These are phyloP conservation scores for Ichneumoninae sp. DNA, from an alignment of 2,888 invertebrate species.

Conservation along the genomic window DNA sequence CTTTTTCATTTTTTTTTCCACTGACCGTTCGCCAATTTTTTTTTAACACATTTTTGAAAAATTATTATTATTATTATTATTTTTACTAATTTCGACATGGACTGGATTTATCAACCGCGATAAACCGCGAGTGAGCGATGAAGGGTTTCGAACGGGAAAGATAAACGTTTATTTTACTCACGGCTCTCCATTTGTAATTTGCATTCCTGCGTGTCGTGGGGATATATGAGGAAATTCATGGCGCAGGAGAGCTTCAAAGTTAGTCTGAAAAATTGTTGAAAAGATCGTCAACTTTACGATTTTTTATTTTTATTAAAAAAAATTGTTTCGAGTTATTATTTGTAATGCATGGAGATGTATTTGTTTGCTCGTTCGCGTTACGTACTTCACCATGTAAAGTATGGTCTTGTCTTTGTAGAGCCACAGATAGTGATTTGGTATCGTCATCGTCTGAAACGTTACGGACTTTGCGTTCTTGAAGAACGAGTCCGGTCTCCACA, in stretches of 20 bases:
- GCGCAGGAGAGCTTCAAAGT: slow-evolving; percentile 95
- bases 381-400: slow-evolving; percentile 93
- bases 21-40: slow-evolving; percentile 23
- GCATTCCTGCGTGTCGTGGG: slow-evolving; percentile 97
- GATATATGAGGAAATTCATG: slow-evolving; percentile 97
- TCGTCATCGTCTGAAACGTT: slow-evolving; percentile 97
- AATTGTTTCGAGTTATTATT: not conserved
- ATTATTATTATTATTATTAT: not conserved
- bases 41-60: not conserved
- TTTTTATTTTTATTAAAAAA: not conserved
- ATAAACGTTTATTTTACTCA: slow-evolving; percentile 86
- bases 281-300: slow-evolving; percentile 11
- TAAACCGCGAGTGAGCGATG: not conserved
- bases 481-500: slow-evolving; percentile 97
- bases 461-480: slow-evolving; percentile 97
- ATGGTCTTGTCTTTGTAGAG: slow-evolving; percentile 94
- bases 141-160: not conserved
- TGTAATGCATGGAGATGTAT: not conserved
- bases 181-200: slow-evolving; percentile 97
- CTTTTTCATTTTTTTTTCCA: slow-evolving; percentile 4
- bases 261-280: slow-evolving; percentile 85
- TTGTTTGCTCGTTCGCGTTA: slow-evolving; percentile 5
- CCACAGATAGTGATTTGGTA: slow-evolving; percentile 97
- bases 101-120: not conserved
- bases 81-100: not conserved